Evolutionary conservation across 2,888 invertebrate species (phyloP).

Genomic region (Cataglyphis albicans): DNA sequence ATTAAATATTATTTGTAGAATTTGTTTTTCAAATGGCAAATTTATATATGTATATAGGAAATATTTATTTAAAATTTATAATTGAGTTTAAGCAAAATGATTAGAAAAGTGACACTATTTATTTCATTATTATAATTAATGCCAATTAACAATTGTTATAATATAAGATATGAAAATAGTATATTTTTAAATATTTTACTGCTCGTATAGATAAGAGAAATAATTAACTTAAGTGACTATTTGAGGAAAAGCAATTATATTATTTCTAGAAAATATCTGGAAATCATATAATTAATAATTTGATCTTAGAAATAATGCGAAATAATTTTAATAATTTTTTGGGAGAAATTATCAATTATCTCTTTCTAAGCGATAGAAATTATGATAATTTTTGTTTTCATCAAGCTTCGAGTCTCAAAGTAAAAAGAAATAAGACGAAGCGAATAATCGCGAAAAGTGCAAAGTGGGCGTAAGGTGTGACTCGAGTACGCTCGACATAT

Average conservation of each 20-base stretch:
- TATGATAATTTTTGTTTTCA: neutral
- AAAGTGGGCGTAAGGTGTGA: slow-evolving; percentile 58
- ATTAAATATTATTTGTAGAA: neutral
- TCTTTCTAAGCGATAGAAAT: neutral
- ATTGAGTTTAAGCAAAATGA: neutral
- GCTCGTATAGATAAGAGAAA: neutral
- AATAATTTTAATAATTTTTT: neutral
- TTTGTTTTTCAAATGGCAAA: neutral
- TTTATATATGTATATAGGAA: neutral
- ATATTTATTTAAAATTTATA: neutral
- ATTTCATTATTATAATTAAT: neutral
- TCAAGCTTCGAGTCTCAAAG: neutral
- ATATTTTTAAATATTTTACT: neutral
- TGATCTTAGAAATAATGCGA: too few species aligned
- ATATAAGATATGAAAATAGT: neutral
- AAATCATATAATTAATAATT: too few species aligned
- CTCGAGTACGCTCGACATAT: slow-evolving; percentile 56
- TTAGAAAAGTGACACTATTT: neutral
- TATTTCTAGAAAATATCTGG: too few species aligned
- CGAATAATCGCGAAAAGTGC: slow-evolving; percentile 38
- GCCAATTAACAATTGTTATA: neutral
- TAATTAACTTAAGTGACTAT: neutral
- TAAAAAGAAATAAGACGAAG: neutral
- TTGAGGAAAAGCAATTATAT: neutral
- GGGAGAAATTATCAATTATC: neutral